Conservation (phyloP, 2,797 vertebrate species). For the Lates japonicus region DNA sequence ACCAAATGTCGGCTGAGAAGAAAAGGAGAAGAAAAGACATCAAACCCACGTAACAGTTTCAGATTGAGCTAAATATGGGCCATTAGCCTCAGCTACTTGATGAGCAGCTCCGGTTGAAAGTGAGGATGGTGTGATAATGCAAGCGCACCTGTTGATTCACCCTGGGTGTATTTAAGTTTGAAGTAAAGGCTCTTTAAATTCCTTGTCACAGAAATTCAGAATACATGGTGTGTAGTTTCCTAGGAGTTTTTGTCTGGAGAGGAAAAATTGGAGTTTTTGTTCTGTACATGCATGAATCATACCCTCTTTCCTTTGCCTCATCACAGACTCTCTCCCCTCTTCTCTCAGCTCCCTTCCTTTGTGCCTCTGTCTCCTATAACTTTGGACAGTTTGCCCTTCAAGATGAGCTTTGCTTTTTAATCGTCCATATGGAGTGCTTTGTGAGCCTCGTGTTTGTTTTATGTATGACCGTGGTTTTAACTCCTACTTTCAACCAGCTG, state of each 20-base stretch:
- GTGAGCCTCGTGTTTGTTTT: conserved; percentile 67
- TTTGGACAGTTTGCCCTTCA: conserved; percentile 42
- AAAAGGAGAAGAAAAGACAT: conserved; percentile 5
- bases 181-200: background rate
- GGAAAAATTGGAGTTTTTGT: conserved; percentile 27
- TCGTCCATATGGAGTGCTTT: conserved; percentile 63
- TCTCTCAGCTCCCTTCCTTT: conserved; percentile 34
- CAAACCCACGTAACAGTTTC: background rate
- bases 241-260: background rate
- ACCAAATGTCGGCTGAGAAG: conserved; percentile 24
- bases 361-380: conserved; percentile 45
- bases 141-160: conserved; percentile 16
- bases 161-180: conserved; percentile 16
- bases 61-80: conserved; percentile 7
- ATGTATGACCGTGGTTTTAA: conserved; percentile 67
- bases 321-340: conserved; percentile 20
- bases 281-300: conserved; percentile 20
- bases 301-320: conserved; percentile 34
- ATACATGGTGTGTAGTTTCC: background rate
- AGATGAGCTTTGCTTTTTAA: conserved; percentile 56
- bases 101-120: conserved; percentile 28
- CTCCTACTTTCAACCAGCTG: conserved; percentile 82
- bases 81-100: background rate
- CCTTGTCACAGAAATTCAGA: background rate
- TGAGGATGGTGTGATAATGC: conserved; percentile 24